Conservation (phyloP, 2,888 invertebrate genomes). For the Microctonus aethiopoides region DNA sequence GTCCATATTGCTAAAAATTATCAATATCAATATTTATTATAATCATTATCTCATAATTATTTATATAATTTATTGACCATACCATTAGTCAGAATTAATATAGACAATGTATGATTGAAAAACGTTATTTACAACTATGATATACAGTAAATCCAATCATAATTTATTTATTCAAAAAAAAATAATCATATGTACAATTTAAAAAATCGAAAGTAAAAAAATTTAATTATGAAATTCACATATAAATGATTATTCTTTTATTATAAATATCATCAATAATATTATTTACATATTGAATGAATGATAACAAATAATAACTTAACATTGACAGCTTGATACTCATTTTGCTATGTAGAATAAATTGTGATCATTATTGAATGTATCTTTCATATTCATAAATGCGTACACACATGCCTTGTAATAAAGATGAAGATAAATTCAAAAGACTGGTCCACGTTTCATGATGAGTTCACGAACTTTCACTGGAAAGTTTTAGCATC, state of each 20-base stretch:
- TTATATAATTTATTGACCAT: not conserved
- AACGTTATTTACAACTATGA: too few species aligned
- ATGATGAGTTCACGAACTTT: slow-evolving; percentile 15
- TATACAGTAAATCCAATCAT: too few species aligned
- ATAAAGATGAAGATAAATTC: not conserved
- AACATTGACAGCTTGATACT: too few species aligned
- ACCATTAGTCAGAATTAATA: not conserved
- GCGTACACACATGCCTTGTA: not conserved
- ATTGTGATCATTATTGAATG: too few species aligned
- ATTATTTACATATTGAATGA: too few species aligned
- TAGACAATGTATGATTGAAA: not conserved
- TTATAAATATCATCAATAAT: not conserved
- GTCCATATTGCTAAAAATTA: not conserved
- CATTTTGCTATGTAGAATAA: too few species aligned
- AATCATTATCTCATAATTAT: not conserved
- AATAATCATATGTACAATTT: not conserved
- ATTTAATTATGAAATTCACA: not conserved
- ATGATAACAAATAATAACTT: not conserved
- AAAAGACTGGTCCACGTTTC: not conserved
- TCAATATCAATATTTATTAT: not conserved
- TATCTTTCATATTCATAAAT: not conserved
- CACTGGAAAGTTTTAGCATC: slow-evolving; percentile 14
- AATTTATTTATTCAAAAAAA: not conserved
- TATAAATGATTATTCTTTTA: not conserved
- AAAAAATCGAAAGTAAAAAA: not conserved